Base-by-base conservation (phyloP, 2,888 invertebrate genomes). In the Zonitis immaculata region DNA sequence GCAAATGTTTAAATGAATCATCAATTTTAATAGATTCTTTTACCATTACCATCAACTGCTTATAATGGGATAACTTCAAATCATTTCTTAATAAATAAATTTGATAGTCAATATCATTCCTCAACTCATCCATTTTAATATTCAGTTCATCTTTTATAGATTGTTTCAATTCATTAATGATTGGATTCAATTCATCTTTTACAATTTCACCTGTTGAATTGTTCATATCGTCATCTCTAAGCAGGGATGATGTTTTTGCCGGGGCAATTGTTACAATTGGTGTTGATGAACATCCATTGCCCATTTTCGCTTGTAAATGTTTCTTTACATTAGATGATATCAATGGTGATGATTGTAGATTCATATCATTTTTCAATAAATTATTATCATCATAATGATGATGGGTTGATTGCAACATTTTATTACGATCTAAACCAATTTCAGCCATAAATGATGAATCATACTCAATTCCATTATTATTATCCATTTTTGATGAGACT, bases 21-120 rank as follows among this genome's bases (percentile, higher is more conserved):
- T 73, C 73, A 26, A 71, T 52, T 47, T 69, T 67, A 16, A 73
- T 66, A 57, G 69, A 74, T 47, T 74, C 70, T 57, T 72, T 74
- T 20, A 72, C 64, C 52, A 69, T 65, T 0, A 62, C 63, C 70
- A 73, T 67, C 39, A 72, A 70, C 43, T 71, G 45, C 58, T 73
- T 69, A 18, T 73, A 52, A 47, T 39, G 39, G 5, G 68, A 22
- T 22, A 61, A 58, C 69, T 64, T 18, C 66, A 56, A 47, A 70
- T 61, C 48, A 67, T 63, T 43, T 71, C 65, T 6, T 60, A 57
- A 6, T 61, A 60, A 16, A 55, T 61, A 35, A 66, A 66, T 18
- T 60, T 64, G 63, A 22, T 62, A 63, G 47, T 65, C 64, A 11
- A 72, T 53, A 9, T 67, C 65, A 7, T 60, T 57, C 22, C 63